Percentiles rank a stretch among this genome's conserved stretches.
phyloP scores from a whole-genome alignment of 2,797 vertebrate species.

The Sebastes alutus region DNA sequence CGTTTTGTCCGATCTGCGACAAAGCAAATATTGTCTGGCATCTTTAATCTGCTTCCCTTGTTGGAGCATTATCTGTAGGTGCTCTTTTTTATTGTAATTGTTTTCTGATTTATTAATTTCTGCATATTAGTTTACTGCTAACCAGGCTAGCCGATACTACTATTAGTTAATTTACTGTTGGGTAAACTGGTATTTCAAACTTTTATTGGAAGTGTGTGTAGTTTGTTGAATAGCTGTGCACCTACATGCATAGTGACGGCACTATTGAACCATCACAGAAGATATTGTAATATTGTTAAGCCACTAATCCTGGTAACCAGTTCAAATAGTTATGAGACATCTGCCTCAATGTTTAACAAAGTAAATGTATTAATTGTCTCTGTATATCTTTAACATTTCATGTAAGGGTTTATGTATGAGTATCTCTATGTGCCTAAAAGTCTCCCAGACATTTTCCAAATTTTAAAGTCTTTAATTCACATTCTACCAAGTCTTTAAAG shows the following conservation, averaged over 20 bases:
- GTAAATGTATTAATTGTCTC: not conserved
- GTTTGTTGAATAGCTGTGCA: not conserved
- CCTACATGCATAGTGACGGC: not conserved
- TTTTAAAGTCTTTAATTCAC: not conserved
- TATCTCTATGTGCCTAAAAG: not conserved
- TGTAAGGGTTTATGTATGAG: not conserved
- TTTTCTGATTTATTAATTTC: too few relatives aligned
- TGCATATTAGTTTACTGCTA: too few relatives aligned
- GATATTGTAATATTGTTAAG: not conserved
- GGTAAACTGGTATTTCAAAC: not conserved
- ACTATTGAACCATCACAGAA: too few relatives aligned
- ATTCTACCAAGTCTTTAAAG: not conserved
- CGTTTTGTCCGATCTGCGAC: not conserved
- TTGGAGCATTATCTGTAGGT: not conserved
- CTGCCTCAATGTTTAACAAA: not conserved
- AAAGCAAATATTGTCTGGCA: not conserved
- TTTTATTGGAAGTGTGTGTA: not conserved
- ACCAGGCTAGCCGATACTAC: too few relatives aligned
- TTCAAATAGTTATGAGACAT: not conserved
- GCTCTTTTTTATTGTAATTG: not conserved
- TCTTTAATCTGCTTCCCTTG: not conserved
- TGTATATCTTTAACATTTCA: not conserved
- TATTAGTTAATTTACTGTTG: not conserved
- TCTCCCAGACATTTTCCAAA: not conserved
- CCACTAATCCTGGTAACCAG: not conserved